These are phyloP conservation scores for Dascyllus trimaculatus DNA, from an alignment of 2,113 vertebrate species.

Conservation along the genomic window DNA sequence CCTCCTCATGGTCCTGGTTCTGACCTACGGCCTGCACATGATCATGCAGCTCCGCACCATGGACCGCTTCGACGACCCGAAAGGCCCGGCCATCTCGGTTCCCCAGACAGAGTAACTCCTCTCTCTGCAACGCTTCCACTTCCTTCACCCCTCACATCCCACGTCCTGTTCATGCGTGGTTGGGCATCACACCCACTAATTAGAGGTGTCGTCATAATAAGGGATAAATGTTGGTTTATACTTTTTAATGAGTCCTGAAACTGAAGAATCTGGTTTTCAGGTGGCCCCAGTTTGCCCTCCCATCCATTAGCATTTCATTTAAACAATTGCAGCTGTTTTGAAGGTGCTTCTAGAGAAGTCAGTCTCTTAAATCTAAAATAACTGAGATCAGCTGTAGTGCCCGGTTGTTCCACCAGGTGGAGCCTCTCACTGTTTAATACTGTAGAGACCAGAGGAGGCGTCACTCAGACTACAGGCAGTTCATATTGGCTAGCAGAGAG, in stretches of 20 bases:
- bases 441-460: no score
- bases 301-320: no score
- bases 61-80: conserved; percentile 91
- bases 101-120: conserved; percentile 77
- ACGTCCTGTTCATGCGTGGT: conserved; percentile 10
- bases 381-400: no score
- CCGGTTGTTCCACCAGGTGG: no score
- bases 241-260: no score
- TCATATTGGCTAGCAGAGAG: no score
- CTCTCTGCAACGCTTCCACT: no score
- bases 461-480: no score
- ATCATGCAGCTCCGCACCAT: conserved; percentile 93
- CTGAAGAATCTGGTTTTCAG: conserved; percentile 16
- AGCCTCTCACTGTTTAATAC: no score
- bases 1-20: conserved; percentile 90
- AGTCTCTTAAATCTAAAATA: no score
- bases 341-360: background rate
- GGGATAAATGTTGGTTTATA: background rate
- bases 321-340: no score
- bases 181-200: conserved; percentile 17
- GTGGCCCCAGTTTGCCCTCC: background rate
- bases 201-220: conserved; percentile 11
- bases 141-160: background rate
- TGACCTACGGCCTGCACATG: conserved; percentile 94
- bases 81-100: conserved; percentile 84